phyloP scores from a whole-genome alignment of 2,888 invertebrate genomes.

The Axea sp. region DNA sequence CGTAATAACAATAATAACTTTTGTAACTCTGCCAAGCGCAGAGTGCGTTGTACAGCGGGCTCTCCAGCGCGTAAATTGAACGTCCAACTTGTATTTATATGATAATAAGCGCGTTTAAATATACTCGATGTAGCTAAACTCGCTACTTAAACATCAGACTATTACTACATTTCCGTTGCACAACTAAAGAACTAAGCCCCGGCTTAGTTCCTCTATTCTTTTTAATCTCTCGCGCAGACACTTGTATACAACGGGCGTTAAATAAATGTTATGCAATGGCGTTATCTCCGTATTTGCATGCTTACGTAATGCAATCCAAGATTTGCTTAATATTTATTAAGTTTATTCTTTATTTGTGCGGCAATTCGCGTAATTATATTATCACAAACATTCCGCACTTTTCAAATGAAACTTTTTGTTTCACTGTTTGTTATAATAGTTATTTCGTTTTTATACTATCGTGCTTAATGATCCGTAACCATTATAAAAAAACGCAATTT shows the following conservation, averaged over 20 bases:
- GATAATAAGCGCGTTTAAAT: slow-evolving; percentile 79
- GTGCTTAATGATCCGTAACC: too few species aligned
- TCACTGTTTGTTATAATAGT: too few species aligned
- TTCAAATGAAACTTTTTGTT: too few species aligned
- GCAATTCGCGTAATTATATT: slow-evolving; percentile 29
- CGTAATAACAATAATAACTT: slow-evolving; percentile 79
- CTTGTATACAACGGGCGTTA: slow-evolving; percentile 47
- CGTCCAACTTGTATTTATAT: slow-evolving; percentile 79
- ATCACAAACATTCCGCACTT: too few species aligned
- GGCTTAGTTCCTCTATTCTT: slow-evolving; percentile 56
- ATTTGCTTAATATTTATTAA: slow-evolving; percentile 51
- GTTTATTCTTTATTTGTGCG: slow-evolving; percentile 24
- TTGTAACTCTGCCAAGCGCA: slow-evolving; percentile 74
- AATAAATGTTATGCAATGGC: slow-evolving; percentile 57
- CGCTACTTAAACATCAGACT: slow-evolving; percentile 77
- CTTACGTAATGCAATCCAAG: slow-evolving; percentile 44
- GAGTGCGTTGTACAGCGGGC: slow-evolving; percentile 63
- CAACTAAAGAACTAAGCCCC: slow-evolving; percentile 56
- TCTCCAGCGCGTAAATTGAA: slow-evolving; percentile 78
- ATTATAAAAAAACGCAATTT: too few species aligned
- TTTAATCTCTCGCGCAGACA: slow-evolving; percentile 52
- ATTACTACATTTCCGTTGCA: slow-evolving; percentile 67
- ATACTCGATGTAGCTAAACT: slow-evolving; percentile 77
- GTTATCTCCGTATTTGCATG: slow-evolving; percentile 56
- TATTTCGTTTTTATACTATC: too few species aligned